Base-by-base conservation (phyloP, 2,888 invertebrate species). In the Cosmia pyralina region DNA sequence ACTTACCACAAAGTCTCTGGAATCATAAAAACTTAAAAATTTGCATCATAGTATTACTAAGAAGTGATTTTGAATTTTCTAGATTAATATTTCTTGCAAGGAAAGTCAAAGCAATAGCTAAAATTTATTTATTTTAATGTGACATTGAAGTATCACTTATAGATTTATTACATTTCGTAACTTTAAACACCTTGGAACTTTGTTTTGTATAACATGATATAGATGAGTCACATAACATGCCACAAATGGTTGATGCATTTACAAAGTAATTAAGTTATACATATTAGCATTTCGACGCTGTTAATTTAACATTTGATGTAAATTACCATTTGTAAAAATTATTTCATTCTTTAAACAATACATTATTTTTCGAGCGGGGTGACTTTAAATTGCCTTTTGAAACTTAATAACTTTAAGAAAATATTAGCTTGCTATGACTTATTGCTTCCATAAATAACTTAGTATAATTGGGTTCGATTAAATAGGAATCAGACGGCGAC, bases 261-360 rank as follows among this genome's bases (percentile, higher is more conserved):
- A 84, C 75, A 81, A 83, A 82, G 72, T 82, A 72, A 88, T 88
- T 88, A 83, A 86, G 83, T 76, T 77, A 82, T n/a, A n/a, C n/a
- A n/a, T 85, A 83, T 88, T 85, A 87, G 83, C 75, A 81, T 84
- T 84, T 81, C 76, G 68, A 75, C 67, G 67, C 68, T 75, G 75
- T 82, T 88, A 75, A 81, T 81, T 75, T 65, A 57, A 59, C 64
- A 72, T 72, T 38, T 73, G 50, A 85, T 72, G 67, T 63, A 64
- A 48, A 75, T 75, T 10, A 63, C 28, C 38, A 76, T 83, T 85
- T 83, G 63, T 76, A 57, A 75, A 75, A 80, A 65, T 62, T 44
- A 64, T 79, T 64, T 75, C 48, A 71, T 84, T 74, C 38, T 69
- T 57, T 53, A 62, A 67, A 60, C 44, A 63, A 69, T 53, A 59